phyloP scores from a whole-genome alignment of 2,797 vertebrate genomes.

The Typhlichthys subterraneus region DNA sequence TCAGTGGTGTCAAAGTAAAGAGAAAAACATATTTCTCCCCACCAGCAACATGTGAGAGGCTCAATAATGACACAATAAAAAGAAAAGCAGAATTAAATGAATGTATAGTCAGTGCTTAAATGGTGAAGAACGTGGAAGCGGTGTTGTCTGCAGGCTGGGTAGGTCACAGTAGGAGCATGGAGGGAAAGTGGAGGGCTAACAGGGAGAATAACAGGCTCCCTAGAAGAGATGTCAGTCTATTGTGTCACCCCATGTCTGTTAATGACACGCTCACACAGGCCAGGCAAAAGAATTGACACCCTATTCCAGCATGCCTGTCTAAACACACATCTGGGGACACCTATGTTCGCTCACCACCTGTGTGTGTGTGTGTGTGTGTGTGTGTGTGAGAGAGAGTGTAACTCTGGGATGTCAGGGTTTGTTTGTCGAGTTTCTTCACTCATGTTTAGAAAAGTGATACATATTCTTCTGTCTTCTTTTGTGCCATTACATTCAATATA shows the following conservation, averaged over 20 bases:
- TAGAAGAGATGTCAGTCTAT: conserved; percentile 88
- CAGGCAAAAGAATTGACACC: conserved; percentile 80
- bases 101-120: too few relatives aligned
- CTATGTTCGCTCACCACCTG: background rate
- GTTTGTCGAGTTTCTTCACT: background rate
- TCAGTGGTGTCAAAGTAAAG: conserved; percentile 22
- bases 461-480: too few relatives aligned
- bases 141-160: conserved; percentile 26
- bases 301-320: conserved; percentile 83
- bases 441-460: too few relatives aligned
- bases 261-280: conserved; percentile 93
- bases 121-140: conserved; percentile 1
- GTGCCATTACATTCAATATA: too few relatives aligned
- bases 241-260: conserved; percentile 88
- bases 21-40: conserved; percentile 56
- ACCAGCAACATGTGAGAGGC: conserved; percentile 46
- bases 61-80: conserved; percentile 32
- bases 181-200: conserved; percentile 24
- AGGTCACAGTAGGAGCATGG: conserved; percentile 28
- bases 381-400: background rate
- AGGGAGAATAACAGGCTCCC: conserved; percentile 68
- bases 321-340: conserved; percentile 27
- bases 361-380: conserved; percentile 2
- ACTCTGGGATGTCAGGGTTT: background rate
- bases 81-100: background rate